phyloP scores from a whole-genome alignment of 2,797 vertebrate species.

The Microchirus variegatus region DNA sequence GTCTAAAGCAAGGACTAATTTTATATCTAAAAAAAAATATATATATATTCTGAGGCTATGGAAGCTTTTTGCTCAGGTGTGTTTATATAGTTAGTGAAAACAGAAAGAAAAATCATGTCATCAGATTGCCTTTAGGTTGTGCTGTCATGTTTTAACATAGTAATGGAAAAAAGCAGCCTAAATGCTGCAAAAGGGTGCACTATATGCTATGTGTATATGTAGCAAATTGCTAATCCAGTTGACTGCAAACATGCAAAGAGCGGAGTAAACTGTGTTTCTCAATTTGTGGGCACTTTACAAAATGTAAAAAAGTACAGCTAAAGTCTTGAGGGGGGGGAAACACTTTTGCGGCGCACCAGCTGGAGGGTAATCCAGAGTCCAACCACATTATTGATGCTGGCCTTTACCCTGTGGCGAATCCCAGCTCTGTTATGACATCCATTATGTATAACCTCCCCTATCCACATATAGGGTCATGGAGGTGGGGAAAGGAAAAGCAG shows the following conservation, averaged over 20 bases:
- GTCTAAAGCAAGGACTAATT: too few relatives aligned
- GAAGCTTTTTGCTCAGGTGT: too few relatives aligned
- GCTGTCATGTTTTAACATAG: too few relatives aligned
- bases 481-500: neutral
- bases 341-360: neutral
- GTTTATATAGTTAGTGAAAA: too few relatives aligned
- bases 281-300: neutral
- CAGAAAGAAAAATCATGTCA: too few relatives aligned
- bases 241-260: conserved; percentile 1
- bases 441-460: conserved; percentile 29
- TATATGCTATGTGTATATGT: neutral
- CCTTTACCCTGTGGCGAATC: conserved; percentile 10
- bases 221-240: neutral
- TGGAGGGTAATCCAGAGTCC: conserved; percentile 7
- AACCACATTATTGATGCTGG: conserved; percentile 8
- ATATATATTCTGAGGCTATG: too few relatives aligned
- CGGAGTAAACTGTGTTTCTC: neutral
- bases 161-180: too few relatives aligned
- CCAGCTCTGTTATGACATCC: conserved; percentile 13
- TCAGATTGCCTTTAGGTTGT: too few relatives aligned
- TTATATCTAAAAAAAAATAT: too few relatives aligned
- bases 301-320: neutral
- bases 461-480: conserved; percentile 14
- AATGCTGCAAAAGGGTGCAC: neutral
- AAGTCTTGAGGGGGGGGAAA: conserved; percentile 18